Evolutionary conservation across 2,113 vertebrate genomes (phyloP).

Genomic region (Cacatua alba): DNA sequence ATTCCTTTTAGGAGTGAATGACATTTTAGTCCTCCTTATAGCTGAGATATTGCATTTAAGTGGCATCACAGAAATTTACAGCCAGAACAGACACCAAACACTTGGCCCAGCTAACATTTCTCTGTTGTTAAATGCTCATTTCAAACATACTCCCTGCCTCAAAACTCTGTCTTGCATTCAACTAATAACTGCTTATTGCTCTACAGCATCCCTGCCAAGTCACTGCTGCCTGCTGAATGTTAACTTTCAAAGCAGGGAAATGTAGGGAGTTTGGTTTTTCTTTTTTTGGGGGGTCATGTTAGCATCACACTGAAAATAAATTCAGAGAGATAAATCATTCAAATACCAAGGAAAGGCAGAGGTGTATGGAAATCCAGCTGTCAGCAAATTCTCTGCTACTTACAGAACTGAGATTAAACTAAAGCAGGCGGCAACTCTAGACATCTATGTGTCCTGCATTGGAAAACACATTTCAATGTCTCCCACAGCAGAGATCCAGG

Average conservation of each 20-base stretch:
- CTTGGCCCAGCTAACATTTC: not conserved
- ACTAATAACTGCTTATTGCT: not conserved
- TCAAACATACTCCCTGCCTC: not conserved
- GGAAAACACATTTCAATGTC: not conserved
- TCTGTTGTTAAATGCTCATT: not conserved
- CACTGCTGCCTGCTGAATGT: not conserved
- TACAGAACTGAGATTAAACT: not conserved
- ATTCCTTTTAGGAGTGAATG: constrained; percentile 5
- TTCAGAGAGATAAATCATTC: not conserved
- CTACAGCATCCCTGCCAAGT: not conserved
- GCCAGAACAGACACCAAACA: not conserved
- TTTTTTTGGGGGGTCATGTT: not conserved
- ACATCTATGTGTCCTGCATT: not conserved
- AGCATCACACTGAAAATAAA: not conserved
- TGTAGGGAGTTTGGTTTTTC: fast-evolving
- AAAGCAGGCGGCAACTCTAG: not conserved
- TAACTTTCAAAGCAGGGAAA: not conserved
- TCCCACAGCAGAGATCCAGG: not conserved
- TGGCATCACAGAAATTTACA: not conserved
- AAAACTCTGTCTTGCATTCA: not conserved
- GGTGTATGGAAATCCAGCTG: not conserved
- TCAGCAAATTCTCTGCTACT: not conserved
- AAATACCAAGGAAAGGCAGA: not conserved
- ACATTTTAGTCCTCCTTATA: not conserved
- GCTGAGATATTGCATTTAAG: not conserved